Evolutionary conservation across 35 echinoderm and acorn worm species (phyloP).

Genomic region (Amphiura filiformis): DNA sequence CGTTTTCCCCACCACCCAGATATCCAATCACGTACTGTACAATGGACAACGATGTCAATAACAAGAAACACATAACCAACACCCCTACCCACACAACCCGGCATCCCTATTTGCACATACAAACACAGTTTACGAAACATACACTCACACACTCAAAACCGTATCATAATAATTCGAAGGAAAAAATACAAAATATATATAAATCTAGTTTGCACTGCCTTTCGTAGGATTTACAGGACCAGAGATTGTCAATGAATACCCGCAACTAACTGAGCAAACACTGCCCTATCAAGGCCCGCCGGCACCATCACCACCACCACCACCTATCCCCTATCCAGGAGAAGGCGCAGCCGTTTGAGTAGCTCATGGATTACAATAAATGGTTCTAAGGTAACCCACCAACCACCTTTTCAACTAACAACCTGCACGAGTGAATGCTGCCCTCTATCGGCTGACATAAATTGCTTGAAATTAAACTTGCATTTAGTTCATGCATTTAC

Average conservation of each 20-base stretch:
- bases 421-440: background rate
- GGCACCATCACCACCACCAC: background rate
- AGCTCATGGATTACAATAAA: background rate
- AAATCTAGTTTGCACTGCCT: background rate
- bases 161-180: too few species aligned
- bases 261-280: background rate
- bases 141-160: too few species aligned
- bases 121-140: too few species aligned
- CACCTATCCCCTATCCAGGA: background rate
- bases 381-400: background rate
- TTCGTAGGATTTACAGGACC: background rate
- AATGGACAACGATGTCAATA: too few species aligned
- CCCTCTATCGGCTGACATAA: background rate
- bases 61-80: too few species aligned
- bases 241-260: background rate
- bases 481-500: too few species aligned
- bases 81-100: too few species aligned
- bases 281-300: background rate
- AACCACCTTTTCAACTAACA: background rate
- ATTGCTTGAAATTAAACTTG: background rate
- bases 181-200: too few species aligned
- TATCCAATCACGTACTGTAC: too few species aligned
- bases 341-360: background rate
- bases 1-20: too few species aligned
- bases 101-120: too few species aligned